phyloP scores from a whole-genome alignment of 2,113 vertebrate genomes.

The Leptodactylus fuscus region DNA sequence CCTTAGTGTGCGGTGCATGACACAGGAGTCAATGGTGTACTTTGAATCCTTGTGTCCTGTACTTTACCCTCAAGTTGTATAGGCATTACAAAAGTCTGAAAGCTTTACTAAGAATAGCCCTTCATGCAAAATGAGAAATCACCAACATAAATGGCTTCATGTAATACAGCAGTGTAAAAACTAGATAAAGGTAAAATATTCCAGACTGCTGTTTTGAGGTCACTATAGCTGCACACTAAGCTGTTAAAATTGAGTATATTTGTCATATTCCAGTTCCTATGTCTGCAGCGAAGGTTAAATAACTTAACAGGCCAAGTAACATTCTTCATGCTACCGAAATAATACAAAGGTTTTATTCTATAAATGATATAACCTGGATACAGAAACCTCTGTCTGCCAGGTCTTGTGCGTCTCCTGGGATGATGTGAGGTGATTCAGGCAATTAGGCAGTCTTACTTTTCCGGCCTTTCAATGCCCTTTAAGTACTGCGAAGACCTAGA shows the following conservation, averaged over 20 bases:
- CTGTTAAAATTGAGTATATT: neutral
- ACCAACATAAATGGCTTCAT: no score
- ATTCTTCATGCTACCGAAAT: neutral
- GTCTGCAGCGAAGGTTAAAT: neutral
- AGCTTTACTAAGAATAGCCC: no score
- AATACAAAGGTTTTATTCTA: neutral
- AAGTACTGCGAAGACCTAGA: neutral
- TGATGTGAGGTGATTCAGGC: neutral
- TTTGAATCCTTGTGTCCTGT: no score
- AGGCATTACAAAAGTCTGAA: no score
- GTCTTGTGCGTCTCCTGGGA: neutral
- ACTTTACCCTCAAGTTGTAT: no score
- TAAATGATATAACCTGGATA: neutral
- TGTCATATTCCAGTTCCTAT: neutral
- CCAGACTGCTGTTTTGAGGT: no score
- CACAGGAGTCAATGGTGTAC: no score
- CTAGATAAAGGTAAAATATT: no score
- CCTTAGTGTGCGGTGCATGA: no score
- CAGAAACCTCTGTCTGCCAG: neutral
- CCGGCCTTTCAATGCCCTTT: slow-evolving; percentile 3
- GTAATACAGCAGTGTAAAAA: no score
- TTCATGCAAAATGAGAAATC: no score
- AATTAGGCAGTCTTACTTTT: neutral
- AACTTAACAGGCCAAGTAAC: neutral
- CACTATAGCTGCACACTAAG: no score